Percentiles rank a stretch among this genome's conserved stretches.
Conservation (phyloP, 2,797 vertebrate genomes). For the Ceyx erithaca region DNA sequence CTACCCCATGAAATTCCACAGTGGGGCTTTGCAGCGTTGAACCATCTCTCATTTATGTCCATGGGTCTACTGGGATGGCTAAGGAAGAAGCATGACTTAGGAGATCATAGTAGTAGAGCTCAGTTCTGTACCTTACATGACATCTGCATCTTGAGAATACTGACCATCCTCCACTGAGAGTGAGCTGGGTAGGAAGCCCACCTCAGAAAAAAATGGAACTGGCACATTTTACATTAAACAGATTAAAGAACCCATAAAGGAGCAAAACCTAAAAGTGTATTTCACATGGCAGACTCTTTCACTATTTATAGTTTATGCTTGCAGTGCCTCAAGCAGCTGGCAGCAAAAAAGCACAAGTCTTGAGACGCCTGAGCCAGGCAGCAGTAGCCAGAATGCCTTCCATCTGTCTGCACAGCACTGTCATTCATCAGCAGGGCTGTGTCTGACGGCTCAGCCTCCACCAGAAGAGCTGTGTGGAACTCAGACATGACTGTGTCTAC, state of each 20-base stretch:
- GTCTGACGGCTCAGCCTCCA: background rate
- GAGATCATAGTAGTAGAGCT: background rate
- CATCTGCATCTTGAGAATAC: background rate
- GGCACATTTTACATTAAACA: background rate
- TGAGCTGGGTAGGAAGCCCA: background rate
- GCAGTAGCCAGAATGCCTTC: background rate
- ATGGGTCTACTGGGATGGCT: rapidly evolving
- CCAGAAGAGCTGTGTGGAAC: background rate
- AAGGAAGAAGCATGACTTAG: background rate
- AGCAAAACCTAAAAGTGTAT: background rate
- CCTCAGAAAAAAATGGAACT: background rate
- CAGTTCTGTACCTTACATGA: background rate
- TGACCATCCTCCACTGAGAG: background rate
- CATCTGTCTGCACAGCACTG: background rate
- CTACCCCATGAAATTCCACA: background rate
- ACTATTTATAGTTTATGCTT: background rate
- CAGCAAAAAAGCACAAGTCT: background rate
- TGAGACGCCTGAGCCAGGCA: background rate
- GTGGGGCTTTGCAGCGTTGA: background rate
- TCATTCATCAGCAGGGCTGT: background rate
- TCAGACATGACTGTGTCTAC: background rate
- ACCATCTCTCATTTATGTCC: background rate
- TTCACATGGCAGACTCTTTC: background rate
- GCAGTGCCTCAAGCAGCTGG: background rate
- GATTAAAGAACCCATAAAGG: background rate